These are phyloP conservation scores for Coccyzus lansbergi DNA, from an alignment of 2,797 vertebrate genomes.

Conservation along the genomic window DNA sequence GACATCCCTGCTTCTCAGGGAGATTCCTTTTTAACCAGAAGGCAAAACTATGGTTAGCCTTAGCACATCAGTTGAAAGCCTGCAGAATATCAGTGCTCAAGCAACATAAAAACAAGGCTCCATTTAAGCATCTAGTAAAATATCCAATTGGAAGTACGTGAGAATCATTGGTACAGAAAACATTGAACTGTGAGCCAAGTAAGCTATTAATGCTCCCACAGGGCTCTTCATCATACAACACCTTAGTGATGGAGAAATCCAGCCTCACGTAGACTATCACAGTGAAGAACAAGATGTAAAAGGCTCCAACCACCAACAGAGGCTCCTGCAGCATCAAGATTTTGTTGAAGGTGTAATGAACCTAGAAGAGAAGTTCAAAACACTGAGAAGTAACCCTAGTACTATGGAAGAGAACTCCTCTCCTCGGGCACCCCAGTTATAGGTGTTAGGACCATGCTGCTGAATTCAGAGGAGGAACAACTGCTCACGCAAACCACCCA, in stretches of 20 bases:
- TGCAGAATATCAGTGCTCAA: not conserved
- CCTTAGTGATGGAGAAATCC: constrained; percentile 99
- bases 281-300: constrained; percentile 97
- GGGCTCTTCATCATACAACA: constrained; percentile 48
- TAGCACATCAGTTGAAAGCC: not conserved
- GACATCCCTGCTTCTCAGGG: not conserved
- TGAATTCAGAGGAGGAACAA: not conserved
- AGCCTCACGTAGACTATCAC: constrained; percentile 97
- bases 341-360: constrained; percentile 97
- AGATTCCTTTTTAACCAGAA: not conserved
- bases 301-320: constrained; percentile 93
- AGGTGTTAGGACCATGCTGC: not conserved
- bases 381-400: not conserved
- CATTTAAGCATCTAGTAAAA: not conserved
- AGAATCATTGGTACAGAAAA: not conserved
- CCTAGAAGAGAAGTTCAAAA: constrained; percentile 73
- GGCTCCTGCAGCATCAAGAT: constrained; percentile 98
- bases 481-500: not conserved
- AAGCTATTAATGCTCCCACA: not conserved
- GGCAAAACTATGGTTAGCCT: not conserved
- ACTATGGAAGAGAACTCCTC: not conserved
- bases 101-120: not conserved
- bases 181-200: not conserved
- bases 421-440: not conserved
- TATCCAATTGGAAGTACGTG: fast-evolving